Evolutionary conservation across 2,113 vertebrate species (phyloP).

Genomic region (Rana temporaria): DNA sequence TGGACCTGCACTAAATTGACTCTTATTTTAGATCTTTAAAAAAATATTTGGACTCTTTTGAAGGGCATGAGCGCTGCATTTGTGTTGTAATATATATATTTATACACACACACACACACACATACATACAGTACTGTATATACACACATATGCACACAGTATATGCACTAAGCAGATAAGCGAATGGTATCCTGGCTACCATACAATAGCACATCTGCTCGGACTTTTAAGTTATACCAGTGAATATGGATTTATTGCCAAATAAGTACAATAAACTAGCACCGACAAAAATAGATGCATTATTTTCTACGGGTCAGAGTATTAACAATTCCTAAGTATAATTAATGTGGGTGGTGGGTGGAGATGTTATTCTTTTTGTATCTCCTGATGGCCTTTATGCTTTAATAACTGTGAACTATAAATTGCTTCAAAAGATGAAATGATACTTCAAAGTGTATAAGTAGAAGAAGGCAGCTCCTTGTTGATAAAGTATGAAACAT

Average conservation of each 20-base stretch:
- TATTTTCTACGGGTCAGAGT: slow-evolving; percentile 73
- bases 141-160: no score
- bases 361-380: slow-evolving; percentile 67
- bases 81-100: no score
- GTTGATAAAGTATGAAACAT: slow-evolving; percentile 75
- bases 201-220: neutral
- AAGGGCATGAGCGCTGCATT: no score
- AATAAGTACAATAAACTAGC: neutral
- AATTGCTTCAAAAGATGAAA: slow-evolving; percentile 78
- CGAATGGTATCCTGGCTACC: neutral
- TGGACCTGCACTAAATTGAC: no score
- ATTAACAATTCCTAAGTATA: slow-evolving; percentile 76
- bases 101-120: no score
- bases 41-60: no score
- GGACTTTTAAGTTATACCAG: neutral
- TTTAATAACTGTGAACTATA: slow-evolving; percentile 78
- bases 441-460: slow-evolving; percentile 80
- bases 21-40: no score
- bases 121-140: no score
- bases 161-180: neutral
- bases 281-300: slow-evolving; percentile 8
- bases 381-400: slow-evolving; percentile 52
- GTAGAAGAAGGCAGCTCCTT: slow-evolving; percentile 67
- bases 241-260: neutral
- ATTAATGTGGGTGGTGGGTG: slow-evolving; percentile 66